Base-by-base conservation (phyloP, 2,113 vertebrate species). In the Piprites chloris region DNA sequence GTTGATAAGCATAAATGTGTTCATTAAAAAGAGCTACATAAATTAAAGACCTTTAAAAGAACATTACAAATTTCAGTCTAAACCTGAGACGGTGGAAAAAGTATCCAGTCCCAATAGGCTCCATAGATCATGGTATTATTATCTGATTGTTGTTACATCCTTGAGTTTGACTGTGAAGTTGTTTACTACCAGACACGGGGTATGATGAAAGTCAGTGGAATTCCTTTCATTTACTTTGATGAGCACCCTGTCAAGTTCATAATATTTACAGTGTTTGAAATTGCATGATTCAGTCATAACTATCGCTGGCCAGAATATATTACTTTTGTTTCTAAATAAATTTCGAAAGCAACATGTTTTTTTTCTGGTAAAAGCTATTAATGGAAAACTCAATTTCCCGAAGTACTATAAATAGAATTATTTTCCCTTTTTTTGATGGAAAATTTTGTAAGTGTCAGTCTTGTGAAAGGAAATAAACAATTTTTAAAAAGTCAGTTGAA, bases 181-280 rank as follows among this genome's bases (percentile, higher is more conserved):
- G 72, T 74, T 72, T 67, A n/a, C 37, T 72, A 62, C 4, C 13
- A 89, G 41, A 46, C 18, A 53, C 9, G 18, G n/a, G 2, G 16
- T 30, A 47, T 65, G 49, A 89, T 33, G 52, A 78, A 91, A 93
- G n/a, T 58, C 41, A 62, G 11, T 58, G 21, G 39, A 72, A 90
- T 52, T 76, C 16, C 32, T 93, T 85, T 72, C 2, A 62, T 76
- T 79, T 82, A 52, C 10, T 75, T 85, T 78, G 42, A 79, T 82
- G 44, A 82, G 6, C 5, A 81, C 89, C 47, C 52, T 71, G 17
- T 41, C 47, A 87, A 63, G 30, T 52, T 89, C 7, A 27, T 74
- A 49, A 52, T 87, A 89, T 75, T 94, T 67, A 67, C 35, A 82
- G 14, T 42, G 5, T 58, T 72, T 79, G 49, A 91, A 93, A 82